Evolutionary conservation across 1,140 invertebrate genomes (phyloP), one percentile per base, ranked within the genome.

Genomic region (Bradysia coprophila): DNA sequence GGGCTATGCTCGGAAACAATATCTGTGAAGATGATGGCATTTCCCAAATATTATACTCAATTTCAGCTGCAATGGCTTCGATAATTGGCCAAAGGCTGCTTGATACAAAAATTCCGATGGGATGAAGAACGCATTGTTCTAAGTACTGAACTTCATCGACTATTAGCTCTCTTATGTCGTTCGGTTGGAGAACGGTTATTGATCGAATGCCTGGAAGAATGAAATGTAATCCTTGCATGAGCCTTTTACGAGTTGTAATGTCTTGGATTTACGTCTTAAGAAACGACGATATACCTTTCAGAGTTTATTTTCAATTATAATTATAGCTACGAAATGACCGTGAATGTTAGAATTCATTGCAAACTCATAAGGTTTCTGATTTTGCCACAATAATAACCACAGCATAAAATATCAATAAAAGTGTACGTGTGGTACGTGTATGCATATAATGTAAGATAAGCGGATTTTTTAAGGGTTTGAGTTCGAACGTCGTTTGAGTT

Each of bases 1-100:
- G 57, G 0, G 57, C 57, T 9, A 56, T 57, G 28, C 55, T 59
- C 4, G 57, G 55, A 24, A 59, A 59, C 1, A 59, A 23, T 20
- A 51, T 45, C 0, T 23, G 37, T 1, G 50, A 48, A 0, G 48
- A 47, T n/a, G 50, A 43, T 1, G 54, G 48, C 41, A 59, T 55
- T n/a, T 57, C 51, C 57, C 57, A 59, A 2, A 59, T 59, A 46
- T 57, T 56, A 39, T 59, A 59, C 22, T 57, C 57, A 3, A 59
- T 33, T 2, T 56, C 53, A 13, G 48, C 49, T 11, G 59, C 56
- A 8, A 54, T 43, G 13, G 51, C 43, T 24, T 57, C 53, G 4
- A 56, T 41, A 2, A 23, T 43, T 5, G 46, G 49, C 21, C 56
- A 59, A 1, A 59, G 36, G 38, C 59, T 57, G 13, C 43, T 40